Evolutionary conservation across 1,140 invertebrate genomes (phyloP), one percentile per base, ranked within the genome.

Genomic region (Pseudomyrmex sp.): DNA sequence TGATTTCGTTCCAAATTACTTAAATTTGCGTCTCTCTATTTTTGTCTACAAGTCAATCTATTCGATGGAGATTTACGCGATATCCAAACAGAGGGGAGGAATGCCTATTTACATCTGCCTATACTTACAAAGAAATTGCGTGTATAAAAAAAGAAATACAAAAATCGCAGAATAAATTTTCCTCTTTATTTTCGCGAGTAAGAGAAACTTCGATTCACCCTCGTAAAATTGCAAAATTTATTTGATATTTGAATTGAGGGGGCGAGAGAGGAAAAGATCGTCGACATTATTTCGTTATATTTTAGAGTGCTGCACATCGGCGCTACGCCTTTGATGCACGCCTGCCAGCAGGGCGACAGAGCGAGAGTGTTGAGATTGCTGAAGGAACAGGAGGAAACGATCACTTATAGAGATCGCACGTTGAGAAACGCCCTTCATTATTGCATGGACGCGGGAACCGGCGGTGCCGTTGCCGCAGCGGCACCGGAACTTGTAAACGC

Each of bases 391-490:
- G 90, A 92, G 50, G 92, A 94, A 5, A 94, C 93, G 23, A 91
- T 93, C 46, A 92, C 92, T 5, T 94, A 97, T 76, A 95, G 97
- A 86, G 98, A 99, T 93, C 95, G 97, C 23, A 98, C 96, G 8
- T 95, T 98, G 72, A 98, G 98, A 88, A 97, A 97, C 74, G 97
- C 98, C 35, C 95, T 99, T 46, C 98, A 99, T 93, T 99, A 99
- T 95, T 99, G 98, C 95, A 96, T 96, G 96, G 93, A 97, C 97
- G 95, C 94, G 95, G 94, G 95, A 91, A 97, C 96, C 72, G 96
- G 96, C 0, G 96, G 97, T 91, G 95, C 96, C 35, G 94, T 98
- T 77, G 95, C 98, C 23, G 95, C 96, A 92, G 96, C 96, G 62
- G 97, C 97, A 80, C 97, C 97, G 26, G 96, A 97, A 87, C 94